phyloP scores from a whole-genome alignment of 2,888 invertebrate species.

The Atherix ibis region DNA sequence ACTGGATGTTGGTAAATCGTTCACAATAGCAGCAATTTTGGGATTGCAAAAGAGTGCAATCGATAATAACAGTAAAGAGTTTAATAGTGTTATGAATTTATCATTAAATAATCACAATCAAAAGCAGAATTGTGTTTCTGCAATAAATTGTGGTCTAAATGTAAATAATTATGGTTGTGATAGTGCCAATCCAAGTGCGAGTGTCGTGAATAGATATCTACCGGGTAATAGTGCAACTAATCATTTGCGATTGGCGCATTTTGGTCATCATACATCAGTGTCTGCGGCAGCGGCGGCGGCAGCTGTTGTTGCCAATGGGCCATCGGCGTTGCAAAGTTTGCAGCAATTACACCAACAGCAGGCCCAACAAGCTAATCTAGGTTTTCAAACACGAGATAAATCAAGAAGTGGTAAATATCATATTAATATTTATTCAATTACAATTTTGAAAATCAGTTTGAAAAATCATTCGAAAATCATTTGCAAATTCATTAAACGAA shows the following conservation, averaged over 20 bases:
- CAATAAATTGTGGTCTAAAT: constrained; percentile 20
- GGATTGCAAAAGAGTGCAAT: constrained; percentile 43
- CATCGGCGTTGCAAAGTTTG: constrained; percentile 30
- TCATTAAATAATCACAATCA: constrained; percentile 18
- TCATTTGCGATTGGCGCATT: constrained; percentile 14
- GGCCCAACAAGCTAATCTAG: constrained; percentile 23
- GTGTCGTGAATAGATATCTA: constrained; percentile 14
- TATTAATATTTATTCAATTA: no score
- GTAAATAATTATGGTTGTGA: constrained; percentile 25
- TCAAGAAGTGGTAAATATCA: constrained; percentile 12
- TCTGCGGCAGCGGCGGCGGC: constrained; percentile 17
- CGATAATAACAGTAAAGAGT: constrained; percentile 22
- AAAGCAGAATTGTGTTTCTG: constrained; percentile 12
- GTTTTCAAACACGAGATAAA: constrained; percentile 25
- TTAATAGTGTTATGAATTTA: constrained; percentile 31
- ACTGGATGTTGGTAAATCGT: constrained; percentile 47
- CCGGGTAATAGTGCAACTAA: constrained; percentile 6
- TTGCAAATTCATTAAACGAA: no score
- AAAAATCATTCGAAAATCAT: no score
- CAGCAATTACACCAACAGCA: constrained; percentile 33
- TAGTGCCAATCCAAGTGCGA: constrained; percentile 14
- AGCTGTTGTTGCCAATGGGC: constrained; percentile 18
- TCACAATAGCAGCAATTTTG: constrained; percentile 77
- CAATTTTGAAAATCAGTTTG: no score
- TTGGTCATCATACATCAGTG: constrained; percentile 16